Evolutionary conservation across 2,113 vertebrate genomes (phyloP).

Genomic region (human (Homo sapiens)): DNA sequence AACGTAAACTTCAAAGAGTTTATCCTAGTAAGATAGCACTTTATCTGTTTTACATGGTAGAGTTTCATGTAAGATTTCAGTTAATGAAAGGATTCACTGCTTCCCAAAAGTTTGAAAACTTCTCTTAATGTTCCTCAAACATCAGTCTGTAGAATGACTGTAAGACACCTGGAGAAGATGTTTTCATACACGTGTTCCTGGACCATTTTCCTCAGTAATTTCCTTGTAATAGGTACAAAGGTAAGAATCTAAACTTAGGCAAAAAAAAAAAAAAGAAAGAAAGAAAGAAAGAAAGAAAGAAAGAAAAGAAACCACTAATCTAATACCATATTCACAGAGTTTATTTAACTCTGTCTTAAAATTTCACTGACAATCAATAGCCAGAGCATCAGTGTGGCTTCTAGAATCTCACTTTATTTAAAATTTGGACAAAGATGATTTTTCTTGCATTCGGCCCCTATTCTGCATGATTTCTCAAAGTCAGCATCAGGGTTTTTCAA

Average conservation of each 20-base stretch:
- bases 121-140: not conserved
- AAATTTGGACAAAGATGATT: not conserved
- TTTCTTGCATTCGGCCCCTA: not conserved
- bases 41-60: not conserved
- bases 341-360: not conserved
- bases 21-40: not conserved
- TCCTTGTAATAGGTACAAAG: not conserved
- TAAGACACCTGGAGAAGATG: not conserved
- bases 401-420: not conserved
- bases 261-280: too few species aligned
- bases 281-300: fast-evolving
- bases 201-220: not conserved
- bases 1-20: not conserved
- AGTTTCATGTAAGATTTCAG: not conserved
- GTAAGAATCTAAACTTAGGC: not conserved
- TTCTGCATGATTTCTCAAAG: not conserved
- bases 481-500: not conserved
- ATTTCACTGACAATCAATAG: not conserved
- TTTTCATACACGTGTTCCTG: not conserved
- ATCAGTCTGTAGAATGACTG: fast-evolving
- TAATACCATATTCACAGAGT: too few species aligned
- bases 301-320: not conserved
- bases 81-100: not conserved
- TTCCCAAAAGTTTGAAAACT: not conserved
- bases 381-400: not conserved